Evolutionary conservation across 1,140 invertebrate genomes (phyloP), one percentile per base, ranked within the genome.

Genomic region (Drosophila novamexicana): DNA sequence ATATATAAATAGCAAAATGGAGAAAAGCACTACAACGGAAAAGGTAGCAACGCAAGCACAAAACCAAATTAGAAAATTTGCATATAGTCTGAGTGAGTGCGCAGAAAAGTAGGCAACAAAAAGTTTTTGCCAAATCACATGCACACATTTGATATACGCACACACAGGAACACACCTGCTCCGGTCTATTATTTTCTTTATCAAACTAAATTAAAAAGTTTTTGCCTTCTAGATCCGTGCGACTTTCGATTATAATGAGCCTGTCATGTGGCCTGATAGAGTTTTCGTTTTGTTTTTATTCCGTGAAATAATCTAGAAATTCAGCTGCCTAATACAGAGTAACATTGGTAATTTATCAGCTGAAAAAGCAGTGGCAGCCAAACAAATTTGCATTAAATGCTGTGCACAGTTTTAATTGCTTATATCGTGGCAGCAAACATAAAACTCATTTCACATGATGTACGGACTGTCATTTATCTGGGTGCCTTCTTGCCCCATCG

Each of bases 31-130:
- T 29, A n/a, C 40, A 42, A 52, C 32, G 29, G n/a, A 78, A 71
- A 84, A 84, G 77, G 81, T 81, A 77, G 49, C 63, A 42, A 74
- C 42, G 52, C 69, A 72, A 75, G 67, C 67, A 77, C 53, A 71
- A 78, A 79, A 86, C 82, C 75, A 82, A 86, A 88, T 88, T 85
- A 88, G 52, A 70, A 79, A 86, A 86, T 86, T 86, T 86, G 79
- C 83, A 88, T 86, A 79, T 83, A 82, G 65, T 62, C 52, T 45
- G 63, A 68, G 42, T 83, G 72, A 79, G 37, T 62, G 73, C 47
- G 68, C 81, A 71, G 62, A 80, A 84, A 84, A 85, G 73, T 84
- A 74, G 81, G 77, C 81, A 74, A 65, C 49, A 64, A 70, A 80
- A 84, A 84, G 36, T 77, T 83, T 84, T 69, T 50, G 72, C 72